phyloP scores from a whole-genome alignment of 2,888 invertebrate species.

The Epistrophe eligans region DNA sequence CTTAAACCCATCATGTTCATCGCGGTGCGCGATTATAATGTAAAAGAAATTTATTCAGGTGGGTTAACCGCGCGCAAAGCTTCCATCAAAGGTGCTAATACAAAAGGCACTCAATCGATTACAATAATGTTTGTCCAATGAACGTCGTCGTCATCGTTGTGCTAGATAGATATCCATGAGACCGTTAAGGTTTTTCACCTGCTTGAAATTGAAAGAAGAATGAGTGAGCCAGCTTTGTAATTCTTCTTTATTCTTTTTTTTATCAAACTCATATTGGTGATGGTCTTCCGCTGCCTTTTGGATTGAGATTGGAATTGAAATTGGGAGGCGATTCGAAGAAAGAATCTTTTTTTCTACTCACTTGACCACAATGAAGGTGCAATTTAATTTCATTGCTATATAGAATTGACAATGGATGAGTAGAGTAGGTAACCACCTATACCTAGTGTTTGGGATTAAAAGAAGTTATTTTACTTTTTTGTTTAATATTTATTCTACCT shows the following conservation, averaged over 20 bases:
- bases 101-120: conserved; percentile 76
- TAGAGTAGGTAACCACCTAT: neutral
- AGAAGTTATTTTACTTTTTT: conserved; percentile 5
- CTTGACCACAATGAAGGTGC: conserved; percentile 65
- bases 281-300: conserved; percentile 12
- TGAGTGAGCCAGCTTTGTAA: conserved; percentile 19
- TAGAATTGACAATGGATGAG: conserved; percentile 55
- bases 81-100: conserved; percentile 75
- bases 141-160: conserved; percentile 30
- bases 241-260: neutral
- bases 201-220: conserved; percentile 40
- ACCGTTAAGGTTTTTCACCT: conserved; percentile 75
- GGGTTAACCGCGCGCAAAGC: conserved; percentile 64
- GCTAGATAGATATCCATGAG: conserved; percentile 64
- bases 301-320: neutral
- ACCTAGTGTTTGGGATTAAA: conserved; percentile 25
- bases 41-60: conserved; percentile 75
- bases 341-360: conserved; percentile 36
- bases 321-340: conserved; percentile 39
- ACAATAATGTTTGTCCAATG: conserved; percentile 73
- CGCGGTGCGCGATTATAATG: conserved; percentile 62
- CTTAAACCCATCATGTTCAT: conserved; percentile 15
- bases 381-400: conserved; percentile 66
- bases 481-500: conserved; percentile 22
- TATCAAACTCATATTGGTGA: neutral